Conservation (phyloP, 2,888 invertebrate genomes). For the Timandra comae region DNA sequence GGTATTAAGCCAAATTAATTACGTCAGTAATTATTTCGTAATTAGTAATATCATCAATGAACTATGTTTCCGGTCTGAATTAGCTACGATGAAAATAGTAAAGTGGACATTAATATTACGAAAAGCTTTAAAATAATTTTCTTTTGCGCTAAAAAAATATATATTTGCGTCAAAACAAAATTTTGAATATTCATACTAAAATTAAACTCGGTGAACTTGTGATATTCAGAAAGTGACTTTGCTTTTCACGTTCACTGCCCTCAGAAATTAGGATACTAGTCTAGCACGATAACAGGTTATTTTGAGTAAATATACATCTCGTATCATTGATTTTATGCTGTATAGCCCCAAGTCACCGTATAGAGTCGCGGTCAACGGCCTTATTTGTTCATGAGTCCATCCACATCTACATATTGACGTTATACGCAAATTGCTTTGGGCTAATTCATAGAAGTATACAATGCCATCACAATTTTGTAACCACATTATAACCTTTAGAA, state of each 20-base stretch:
- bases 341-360: slow-evolving; percentile 37
- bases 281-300: slow-evolving; percentile 21
- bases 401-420: slow-evolving; percentile 35
- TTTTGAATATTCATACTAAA: too few relatives aligned
- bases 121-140: too few relatives aligned
- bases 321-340: slow-evolving; percentile 35
- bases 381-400: slow-evolving; percentile 41
- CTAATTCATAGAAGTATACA: slow-evolving; percentile 49
- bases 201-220: too few relatives aligned
- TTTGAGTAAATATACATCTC: slow-evolving; percentile 25
- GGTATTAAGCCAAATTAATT: slow-evolving; percentile 33
- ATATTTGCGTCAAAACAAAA: too few relatives aligned
- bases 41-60: not conserved
- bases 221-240: too few relatives aligned
- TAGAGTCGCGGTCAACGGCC: slow-evolving; percentile 52
- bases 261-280: slow-evolving; percentile 5
- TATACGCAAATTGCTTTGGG: slow-evolving; percentile 50
- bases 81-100: too few relatives aligned
- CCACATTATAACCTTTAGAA: too few relatives aligned
- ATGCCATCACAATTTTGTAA: too few relatives aligned
- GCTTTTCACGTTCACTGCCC: slow-evolving; percentile 6
- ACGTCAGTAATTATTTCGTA: slow-evolving; percentile 12
- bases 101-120: too few relatives aligned
- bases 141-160: too few relatives aligned
- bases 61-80: too few relatives aligned